phyloP scores from a whole-genome alignment of 1,140 invertebrate genomes.

The Drosophila eugracilis region DNA sequence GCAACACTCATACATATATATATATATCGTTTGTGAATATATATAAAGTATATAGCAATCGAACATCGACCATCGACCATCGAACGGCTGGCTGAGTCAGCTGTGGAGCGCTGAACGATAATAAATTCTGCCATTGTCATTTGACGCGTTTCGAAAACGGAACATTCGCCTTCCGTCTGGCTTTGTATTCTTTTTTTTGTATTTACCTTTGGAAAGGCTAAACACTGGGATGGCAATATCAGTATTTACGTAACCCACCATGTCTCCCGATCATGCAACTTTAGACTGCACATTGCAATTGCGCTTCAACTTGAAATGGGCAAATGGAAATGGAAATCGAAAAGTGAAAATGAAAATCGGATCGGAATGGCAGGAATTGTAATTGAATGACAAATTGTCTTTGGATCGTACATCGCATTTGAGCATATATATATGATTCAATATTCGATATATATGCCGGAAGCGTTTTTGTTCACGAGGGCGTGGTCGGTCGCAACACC shows the following conservation, averaged over 20 bases:
- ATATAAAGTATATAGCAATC: constrained; percentile 36
- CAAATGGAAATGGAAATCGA: constrained; percentile 13
- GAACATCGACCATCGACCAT: background rate
- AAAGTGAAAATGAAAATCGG: constrained; percentile 10
- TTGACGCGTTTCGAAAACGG: constrained; percentile 58
- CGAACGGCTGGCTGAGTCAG: constrained; percentile 53
- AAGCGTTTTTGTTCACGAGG: constrained; percentile 40
- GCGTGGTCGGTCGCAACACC: constrained; percentile 30
- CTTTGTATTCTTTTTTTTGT: constrained; percentile 26
- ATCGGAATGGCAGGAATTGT: constrained; percentile 10
- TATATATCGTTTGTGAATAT: no score
- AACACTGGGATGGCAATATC: constrained; percentile 5
- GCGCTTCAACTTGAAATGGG: constrained; percentile 31
- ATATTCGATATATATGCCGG: constrained; percentile 35
- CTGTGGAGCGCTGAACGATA: constrained; percentile 59
- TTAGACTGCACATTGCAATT: constrained; percentile 20
- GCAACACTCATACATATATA: constrained; percentile 3
- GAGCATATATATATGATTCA: constrained; percentile 40
- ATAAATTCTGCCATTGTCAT: constrained; percentile 69
- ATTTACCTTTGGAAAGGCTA: constrained; percentile 32
- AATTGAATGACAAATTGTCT: constrained; percentile 53
- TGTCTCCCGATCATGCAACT: constrained; percentile 44
- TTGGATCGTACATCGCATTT: constrained; percentile 12
- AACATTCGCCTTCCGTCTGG: constrained; percentile 26
- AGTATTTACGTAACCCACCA: constrained; percentile 40